phyloP scores from a whole-genome alignment of 2,113 vertebrate genomes.

The Desmodus rotundus region DNA sequence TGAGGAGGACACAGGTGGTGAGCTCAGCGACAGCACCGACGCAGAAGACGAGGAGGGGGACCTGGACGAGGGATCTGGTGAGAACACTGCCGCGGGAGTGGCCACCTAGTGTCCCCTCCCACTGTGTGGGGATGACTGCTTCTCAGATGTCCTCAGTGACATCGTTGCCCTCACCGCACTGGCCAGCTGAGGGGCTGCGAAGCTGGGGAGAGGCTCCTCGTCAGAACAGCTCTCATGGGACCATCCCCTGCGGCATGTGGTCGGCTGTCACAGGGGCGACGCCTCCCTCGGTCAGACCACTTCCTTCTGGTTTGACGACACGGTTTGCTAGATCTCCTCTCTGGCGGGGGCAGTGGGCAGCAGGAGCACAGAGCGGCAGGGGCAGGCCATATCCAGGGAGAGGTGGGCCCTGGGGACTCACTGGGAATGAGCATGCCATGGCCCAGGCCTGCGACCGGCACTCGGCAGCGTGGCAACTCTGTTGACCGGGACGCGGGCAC shows the following conservation, averaged over 20 bases:
- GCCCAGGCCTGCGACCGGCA: too few relatives aligned
- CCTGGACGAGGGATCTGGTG: constrained; percentile 71
- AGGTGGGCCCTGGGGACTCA: neutral
- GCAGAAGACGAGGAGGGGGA: constrained; percentile 79
- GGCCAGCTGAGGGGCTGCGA: neutral
- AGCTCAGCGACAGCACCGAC: constrained; percentile 75
- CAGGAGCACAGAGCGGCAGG: accelerated
- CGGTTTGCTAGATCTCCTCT: neutral
- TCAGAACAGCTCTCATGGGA: accelerated
- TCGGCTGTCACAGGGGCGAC: accelerated
- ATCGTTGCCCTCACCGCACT: accelerated
- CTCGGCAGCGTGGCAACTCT: too few relatives aligned
- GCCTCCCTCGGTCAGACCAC: accelerated
- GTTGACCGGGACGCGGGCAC: too few relatives aligned
- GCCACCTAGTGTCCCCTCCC: neutral
- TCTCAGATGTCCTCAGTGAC: accelerated
- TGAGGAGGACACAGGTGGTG: constrained; percentile 79
- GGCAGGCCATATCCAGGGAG: neutral
- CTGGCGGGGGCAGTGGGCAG: neutral
- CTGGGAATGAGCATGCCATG: too few relatives aligned
- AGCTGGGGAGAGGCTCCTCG: accelerated
- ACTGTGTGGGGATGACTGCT: neutral
- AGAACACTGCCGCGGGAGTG: accelerated
- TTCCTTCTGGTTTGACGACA: neutral
- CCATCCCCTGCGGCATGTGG: accelerated